Base-by-base conservation (phyloP, 2,113 vertebrate species). In the Oryzias woworae region DNA sequence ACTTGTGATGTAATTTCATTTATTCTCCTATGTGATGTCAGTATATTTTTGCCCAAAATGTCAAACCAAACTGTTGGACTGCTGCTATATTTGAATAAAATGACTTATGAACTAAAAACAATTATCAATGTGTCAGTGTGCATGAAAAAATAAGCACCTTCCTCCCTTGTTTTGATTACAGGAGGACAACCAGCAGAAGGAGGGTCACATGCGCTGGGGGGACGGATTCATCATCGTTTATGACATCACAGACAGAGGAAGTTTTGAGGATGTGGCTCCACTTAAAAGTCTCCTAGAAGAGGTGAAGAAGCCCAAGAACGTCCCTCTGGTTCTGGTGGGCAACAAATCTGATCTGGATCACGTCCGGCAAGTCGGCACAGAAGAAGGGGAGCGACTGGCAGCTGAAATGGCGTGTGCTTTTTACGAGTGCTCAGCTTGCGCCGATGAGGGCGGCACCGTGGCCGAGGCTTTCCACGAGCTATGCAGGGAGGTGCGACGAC, bases 331-430 rank as follows among this genome's bases (percentile, higher is more conserved):
- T 48, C 90, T 99, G 60, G 94, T 99, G 63, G 97, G 96, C 7
- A 99, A 99, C 92, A 99, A 99, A 85, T 95, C 95, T 0, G 97
- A 99, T 88, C 88, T 99, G 86, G 95, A 97, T 62, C 97, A 98
- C 61, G 93, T 91, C 41, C 91, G 97, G 48, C 95, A 98, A 84
- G 97, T 99, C 53, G 93, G 91, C 82, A 96, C 95, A 0, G 97
- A 97, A 68, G 97, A 99, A 84, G 97, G 97, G 0, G 96, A 98
- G 86, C 95, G 95, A 26, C 91, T 98, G 87, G 97, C 97, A 0
- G 94, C 95, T 0, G 97, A 99, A 73, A 91, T 99, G 69, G 95
- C 96, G 0, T 98, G 96, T 2, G 96, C 96, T 15, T 99, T 99
- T 69, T 98, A 98, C 0, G 97, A 99, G 82, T 98, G 97, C 51